Evolutionary conservation across 2,888 invertebrate genomes (phyloP), one percentile per base, ranked within the genome.

Genomic region (Odontocolon sp.): DNA sequence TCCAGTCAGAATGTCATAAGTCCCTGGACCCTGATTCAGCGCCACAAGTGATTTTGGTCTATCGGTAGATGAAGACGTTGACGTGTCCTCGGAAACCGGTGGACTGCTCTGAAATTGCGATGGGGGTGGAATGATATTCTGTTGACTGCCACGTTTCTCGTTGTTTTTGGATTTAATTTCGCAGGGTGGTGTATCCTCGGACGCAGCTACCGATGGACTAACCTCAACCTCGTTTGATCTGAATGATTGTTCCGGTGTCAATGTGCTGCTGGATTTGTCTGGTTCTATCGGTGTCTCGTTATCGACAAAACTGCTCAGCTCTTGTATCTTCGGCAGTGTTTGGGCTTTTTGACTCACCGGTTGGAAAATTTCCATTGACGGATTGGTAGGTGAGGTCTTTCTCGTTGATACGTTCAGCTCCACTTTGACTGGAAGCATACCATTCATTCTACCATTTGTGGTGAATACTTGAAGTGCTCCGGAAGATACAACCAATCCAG

Each of bases 1-100:
- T 57, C 95, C 95, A 16, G 94, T 93, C 74, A 97, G 91, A 76
- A 96, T 92, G 88, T 97, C 96, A 85, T 94, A 96, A 36, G 94
- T 94, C 57, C 92, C 92, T 67, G 93, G 92, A 86, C 92, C 93
- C n/a, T 91, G 91, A 69, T 72, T 57, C 14, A 54, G 21, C 14
- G 90, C 82, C 42, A 83, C 79, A 77, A 86, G 74, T 21, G 85
- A 86, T 69, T 84, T 85, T 3, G 84, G 83, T 76, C 86, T 74
- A 59, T 88, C 83, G 2, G 85, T 87, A 2, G 89, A 87, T 8
- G 89, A 86, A 0, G 88, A 88, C 16, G 87, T 87, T 5, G 88
- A 82, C 6, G 94, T 93, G 83, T 93, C 93, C 81, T 94, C 94
- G 14, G 94, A 93, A 26, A 92, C 84, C 91, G 77, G 94, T 70